Conservation (phyloP, 2,113 vertebrate species). For the Mormoops blainvillei region DNA sequence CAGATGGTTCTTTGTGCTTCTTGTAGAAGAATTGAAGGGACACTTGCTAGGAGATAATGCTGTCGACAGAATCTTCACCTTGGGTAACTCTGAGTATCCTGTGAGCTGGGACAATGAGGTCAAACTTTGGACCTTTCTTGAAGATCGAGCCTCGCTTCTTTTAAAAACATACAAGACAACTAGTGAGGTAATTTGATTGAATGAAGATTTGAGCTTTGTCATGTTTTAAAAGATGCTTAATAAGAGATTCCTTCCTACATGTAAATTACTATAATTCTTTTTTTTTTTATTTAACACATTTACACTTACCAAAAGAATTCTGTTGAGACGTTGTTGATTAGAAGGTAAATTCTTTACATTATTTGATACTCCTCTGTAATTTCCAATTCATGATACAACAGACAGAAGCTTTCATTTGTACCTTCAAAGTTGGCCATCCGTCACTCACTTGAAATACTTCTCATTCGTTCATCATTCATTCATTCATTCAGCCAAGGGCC, state of each 20-base stretch:
- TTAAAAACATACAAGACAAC: slow-evolving; percentile 96
- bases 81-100: slow-evolving; percentile 95
- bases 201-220: background rate
- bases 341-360: background rate
- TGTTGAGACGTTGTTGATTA: background rate
- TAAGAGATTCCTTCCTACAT: background rate
- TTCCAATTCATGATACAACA: background rate
- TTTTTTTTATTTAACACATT: background rate
- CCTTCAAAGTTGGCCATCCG: background rate
- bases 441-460: background rate
- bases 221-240: background rate
- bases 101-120: slow-evolving; percentile 99
- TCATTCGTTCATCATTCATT: too few species aligned
- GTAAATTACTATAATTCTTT: background rate
- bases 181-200: slow-evolving; percentile 80
- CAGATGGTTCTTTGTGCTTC: slow-evolving; percentile 57
- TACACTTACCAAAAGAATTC: background rate
- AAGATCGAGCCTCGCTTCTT: slow-evolving; percentile 93
- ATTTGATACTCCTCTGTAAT: background rate
- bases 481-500: rapidly evolving
- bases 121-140: slow-evolving; percentile 97
- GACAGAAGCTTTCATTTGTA: background rate
- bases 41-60: slow-evolving; percentile 92
- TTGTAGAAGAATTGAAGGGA: slow-evolving; percentile 93
- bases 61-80: slow-evolving; percentile 95